Percentiles rank a stretch among this genome's conserved stretches.
Evolutionary conservation across 2,797 vertebrate genomes (phyloP).

Genomic region (Epinephelus coioides): DNA sequence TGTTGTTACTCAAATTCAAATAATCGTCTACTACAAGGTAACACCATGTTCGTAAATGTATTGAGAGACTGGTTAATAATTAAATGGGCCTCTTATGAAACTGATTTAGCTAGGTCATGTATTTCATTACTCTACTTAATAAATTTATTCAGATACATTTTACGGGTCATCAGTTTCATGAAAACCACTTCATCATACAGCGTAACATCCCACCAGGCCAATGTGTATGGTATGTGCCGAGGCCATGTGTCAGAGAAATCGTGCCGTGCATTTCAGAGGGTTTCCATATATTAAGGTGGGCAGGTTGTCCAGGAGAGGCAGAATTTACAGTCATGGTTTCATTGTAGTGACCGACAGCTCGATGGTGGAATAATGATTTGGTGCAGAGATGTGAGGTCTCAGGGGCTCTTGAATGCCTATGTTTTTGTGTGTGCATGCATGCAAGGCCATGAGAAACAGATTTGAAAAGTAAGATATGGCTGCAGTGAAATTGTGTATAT

Average conservation of each 20-base stretch:
- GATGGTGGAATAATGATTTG: constrained; percentile 18
- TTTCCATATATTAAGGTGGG: constrained; percentile 5
- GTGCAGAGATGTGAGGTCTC: constrained; percentile 30
- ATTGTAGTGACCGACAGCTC: constrained; percentile 26
- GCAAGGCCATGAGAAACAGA: neutral
- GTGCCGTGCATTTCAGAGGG: constrained; percentile 1
- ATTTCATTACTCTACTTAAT: constrained; percentile 65
- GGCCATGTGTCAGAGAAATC: constrained; percentile 15
- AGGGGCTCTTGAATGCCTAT: constrained; percentile 8
- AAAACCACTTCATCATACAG: constrained; percentile 50
- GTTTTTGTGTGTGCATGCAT: neutral
- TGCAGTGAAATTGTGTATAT: neutral
- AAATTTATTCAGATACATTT: constrained; percentile 63
- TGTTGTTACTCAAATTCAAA: constrained; percentile 19
- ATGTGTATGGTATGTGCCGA: constrained; percentile 19
- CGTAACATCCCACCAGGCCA: neutral
- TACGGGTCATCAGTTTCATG: constrained; percentile 61
- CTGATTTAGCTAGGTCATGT: constrained; percentile 55
- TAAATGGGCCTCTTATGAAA: constrained; percentile 56
- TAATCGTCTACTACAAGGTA: constrained; percentile 26
- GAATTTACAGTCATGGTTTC: constrained; percentile 24
- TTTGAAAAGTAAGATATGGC: neutral
- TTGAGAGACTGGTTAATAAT: constrained; percentile 48
- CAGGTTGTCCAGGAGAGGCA: constrained; percentile 10
- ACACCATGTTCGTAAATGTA: constrained; percentile 45